These are phyloP conservation scores for Metridium senile DNA, from an alignment of 92 coral and sea anemone species.

Conservation along the genomic window DNA sequence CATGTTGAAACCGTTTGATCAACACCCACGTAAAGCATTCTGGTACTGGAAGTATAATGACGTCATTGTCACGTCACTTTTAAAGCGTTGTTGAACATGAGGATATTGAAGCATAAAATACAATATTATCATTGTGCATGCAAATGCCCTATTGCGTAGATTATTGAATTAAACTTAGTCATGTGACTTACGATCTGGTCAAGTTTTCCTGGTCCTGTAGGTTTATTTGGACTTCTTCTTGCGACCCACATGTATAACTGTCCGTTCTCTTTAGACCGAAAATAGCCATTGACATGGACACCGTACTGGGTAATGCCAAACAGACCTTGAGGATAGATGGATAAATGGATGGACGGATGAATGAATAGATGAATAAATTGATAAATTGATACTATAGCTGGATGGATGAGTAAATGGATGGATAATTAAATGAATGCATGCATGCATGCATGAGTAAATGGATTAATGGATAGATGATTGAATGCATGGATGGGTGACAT, in stretches of 20 bases:
- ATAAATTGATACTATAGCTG: background rate
- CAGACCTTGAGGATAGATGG: slow-evolving; percentile 50
- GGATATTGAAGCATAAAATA: too few species aligned
- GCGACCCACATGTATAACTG: slow-evolving; percentile 90
- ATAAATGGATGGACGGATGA: background rate
- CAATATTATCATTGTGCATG: too few species aligned
- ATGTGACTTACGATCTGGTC: background rate
- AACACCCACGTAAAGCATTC: too few species aligned
- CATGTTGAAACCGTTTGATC: too few species aligned
- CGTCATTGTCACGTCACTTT: too few species aligned
- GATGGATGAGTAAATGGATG: background rate
- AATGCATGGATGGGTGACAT: background rate
- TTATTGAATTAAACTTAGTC: too few species aligned
- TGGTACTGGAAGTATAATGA: too few species aligned
- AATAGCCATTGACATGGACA: slow-evolving; percentile 93
- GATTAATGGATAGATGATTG: background rate
- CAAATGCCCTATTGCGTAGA: too few species aligned
- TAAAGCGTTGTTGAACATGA: too few species aligned
- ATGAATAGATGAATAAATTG: background rate
- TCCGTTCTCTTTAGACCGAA: slow-evolving; percentile 44
- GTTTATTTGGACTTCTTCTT: slow-evolving; percentile 83
- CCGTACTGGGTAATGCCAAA: slow-evolving; percentile 89
- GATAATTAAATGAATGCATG: background rate
- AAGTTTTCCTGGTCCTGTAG: slow-evolving; percentile 92
- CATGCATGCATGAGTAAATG: background rate